Base-by-base conservation (phyloP, 2,888 invertebrate species). In the Ophioninae sp. region DNA sequence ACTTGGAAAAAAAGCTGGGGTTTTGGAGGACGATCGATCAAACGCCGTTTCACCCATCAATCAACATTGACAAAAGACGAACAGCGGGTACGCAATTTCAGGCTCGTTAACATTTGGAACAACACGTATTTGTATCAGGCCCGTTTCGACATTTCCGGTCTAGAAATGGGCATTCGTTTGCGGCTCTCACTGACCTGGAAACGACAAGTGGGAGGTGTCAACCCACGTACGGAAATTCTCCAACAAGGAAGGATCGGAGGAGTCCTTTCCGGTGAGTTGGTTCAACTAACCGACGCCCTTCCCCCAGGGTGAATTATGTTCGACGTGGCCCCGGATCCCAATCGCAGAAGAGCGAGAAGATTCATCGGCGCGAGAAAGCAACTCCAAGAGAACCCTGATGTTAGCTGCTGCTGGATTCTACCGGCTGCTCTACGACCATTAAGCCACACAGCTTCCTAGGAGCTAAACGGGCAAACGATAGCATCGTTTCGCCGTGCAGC, bases 391-490 rank as follows among this genome's bases (percentile, higher is more conserved):
- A 67, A 75, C 59, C 44, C 72, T 44, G 65, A 37, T 30, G 75
- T 67, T 69, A 65, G 59, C 30, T 64, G 78, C 72, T 65, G 58
- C 65, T 73, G 79, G 75, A 65, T 79, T 22, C 22, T 79, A 41
- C 58, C 59, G 56, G 72, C 22, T 59, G 67, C 64, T 65, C 77
- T 51, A 23, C 75, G 78, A 69, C 85, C 84, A 86, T 86, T 84
- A 83, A 83, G 81, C 78, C 78, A 23, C 41, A 30, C 79, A 84
- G 84, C 80, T 82, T 86, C 86, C 85, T 86, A 85, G 84, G 85
- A 86, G 86, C 83, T 86, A 80, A 86, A 85, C 85, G 79, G 82
- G 81, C 76, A 77, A 84, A 84, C 79, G 86, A 86, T 86, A 85
- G 78, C 56, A 86, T 86, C 85, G 77, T 84, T 74, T 58, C 71